These are phyloP conservation scores for Geotrypetes seraphini DNA, from an alignment of 2,797 vertebrate genomes.

Conservation along the genomic window DNA sequence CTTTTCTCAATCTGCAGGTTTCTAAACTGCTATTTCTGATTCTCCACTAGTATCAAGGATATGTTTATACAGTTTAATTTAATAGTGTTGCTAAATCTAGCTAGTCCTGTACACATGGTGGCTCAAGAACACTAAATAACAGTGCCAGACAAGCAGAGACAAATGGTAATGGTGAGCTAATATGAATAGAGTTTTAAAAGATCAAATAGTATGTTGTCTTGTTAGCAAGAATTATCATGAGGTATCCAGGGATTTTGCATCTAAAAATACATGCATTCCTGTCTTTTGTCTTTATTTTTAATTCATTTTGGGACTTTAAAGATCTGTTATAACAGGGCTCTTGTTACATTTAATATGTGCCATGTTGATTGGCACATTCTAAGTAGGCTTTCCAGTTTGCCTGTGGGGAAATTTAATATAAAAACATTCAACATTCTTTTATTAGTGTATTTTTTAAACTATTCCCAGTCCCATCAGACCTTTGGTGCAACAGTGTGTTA, in stretches of 20 bases:
- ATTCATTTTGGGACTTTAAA: conserved; percentile 63
- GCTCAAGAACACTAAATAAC: no score
- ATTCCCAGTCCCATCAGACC: conserved; percentile 71
- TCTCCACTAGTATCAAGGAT: no score
- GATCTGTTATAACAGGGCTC: conserved; percentile 66
- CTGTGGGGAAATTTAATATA: conserved; percentile 72
- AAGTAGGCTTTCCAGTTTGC: conserved; percentile 68
- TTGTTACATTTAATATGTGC: conserved; percentile 72
- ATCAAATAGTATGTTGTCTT: conserved; percentile 31
- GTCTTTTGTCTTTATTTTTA: conserved; percentile 60
- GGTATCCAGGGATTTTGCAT: conserved; percentile 40
- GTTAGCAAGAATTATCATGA: conserved; percentile 30
- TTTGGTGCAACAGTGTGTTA: conserved; percentile 68
- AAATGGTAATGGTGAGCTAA: conserved; percentile 19
- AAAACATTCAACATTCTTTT: conserved; percentile 74
- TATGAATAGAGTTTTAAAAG: conserved; percentile 36
- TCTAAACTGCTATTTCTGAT: no score
- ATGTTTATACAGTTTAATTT: no score
- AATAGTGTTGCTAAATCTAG: no score
- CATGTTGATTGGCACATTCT: conserved; percentile 67
- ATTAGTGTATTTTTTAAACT: conserved; percentile 74
- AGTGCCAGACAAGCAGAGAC: no score
- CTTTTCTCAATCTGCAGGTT: no score
- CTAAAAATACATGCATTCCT: conserved; percentile 48
- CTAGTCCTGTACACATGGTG: no score